phyloP scores from a whole-genome alignment of 2,113 vertebrate species.

The Athene cunicularia region DNA sequence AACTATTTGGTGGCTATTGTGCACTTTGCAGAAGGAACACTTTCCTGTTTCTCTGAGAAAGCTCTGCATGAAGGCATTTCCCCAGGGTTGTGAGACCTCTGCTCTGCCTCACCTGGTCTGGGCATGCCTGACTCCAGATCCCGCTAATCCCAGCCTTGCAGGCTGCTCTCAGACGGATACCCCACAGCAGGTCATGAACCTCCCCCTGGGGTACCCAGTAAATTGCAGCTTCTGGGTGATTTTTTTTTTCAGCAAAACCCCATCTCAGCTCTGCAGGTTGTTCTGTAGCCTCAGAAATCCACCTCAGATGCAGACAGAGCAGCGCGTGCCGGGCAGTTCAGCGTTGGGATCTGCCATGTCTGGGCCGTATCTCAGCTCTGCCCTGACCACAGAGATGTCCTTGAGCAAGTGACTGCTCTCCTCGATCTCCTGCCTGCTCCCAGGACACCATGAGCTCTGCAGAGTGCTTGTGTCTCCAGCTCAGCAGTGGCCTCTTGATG shows the following conservation, averaged over 20 bases:
- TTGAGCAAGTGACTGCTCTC: neutral
- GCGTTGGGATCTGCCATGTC: neutral
- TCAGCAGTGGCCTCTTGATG: constrained; percentile 20
- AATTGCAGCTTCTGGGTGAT: neutral
- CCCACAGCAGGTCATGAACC: neutral
- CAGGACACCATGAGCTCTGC: fast-evolving
- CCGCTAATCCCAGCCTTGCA: neutral
- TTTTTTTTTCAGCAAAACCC: neutral
- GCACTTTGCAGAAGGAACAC: neutral
- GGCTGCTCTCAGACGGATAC: neutral
- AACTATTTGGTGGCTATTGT: neutral
- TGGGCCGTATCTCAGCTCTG: neutral
- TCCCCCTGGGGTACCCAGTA: no score
- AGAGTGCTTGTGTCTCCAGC: neutral
- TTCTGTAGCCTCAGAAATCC: neutral
- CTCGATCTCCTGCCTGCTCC: neutral
- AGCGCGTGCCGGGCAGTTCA: neutral
- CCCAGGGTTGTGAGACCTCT: fast-evolving
- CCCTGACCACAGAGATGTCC: neutral
- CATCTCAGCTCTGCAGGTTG: neutral
- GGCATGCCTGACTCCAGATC: neutral
- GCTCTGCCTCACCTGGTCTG: neutral
- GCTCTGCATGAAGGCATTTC: fast-evolving
- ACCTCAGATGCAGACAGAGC: neutral
- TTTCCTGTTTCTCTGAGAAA: neutral